Base-by-base conservation (phyloP, 2,797 vertebrate genomes). In the Eidolon dupreanum region DNA sequence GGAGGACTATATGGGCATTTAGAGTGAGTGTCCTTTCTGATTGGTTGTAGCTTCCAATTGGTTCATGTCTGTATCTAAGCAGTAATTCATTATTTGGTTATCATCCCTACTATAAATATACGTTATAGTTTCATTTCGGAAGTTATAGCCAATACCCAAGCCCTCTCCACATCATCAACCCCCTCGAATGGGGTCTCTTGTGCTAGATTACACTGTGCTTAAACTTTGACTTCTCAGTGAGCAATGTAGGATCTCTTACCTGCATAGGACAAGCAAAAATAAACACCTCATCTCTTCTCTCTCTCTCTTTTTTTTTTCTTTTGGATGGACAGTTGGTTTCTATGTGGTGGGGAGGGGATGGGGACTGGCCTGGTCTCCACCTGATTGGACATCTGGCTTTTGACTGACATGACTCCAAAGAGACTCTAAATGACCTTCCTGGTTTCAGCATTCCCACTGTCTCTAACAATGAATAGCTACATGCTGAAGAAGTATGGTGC, bases 391-490 rank as follows among this genome's bases (percentile, higher is more conserved):
- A 33, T 65, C 90, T 66, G 41, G n/a, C 24, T 8, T 83, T 63
- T 66, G 33, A 79, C 17, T 28, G 43, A 63, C 31, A 61, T 95
- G 70, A 65, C 59, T n/a, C 57, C 8, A 73, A 89, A 94, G 31
- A 36, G 24, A 0, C 5, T 92, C 70, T 74, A 74, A 78, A 41
- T 22, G 36, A 5, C 53, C n/a, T 92, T 87, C 82, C 12, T 16
- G 68, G 59, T 92, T 89, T 84, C 16, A 77, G 57, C 70, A 70
- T 65, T 96, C 73, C 66, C 31, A 77, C 79, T 88, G 77, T 31
- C 57, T 92, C 78, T 74, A 2, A 96, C 88, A 73, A 11, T 94
- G 93, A 98, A 85, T 79, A 77, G 46, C 41, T 95, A 22, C 95
- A 16, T 96, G 94, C 87, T 28, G 24, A 79, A 85, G 31, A 13